Percentiles rank a stretch among this genome's conserved stretches.
These are phyloP conservation scores for Exocentrus adspersus DNA, from an alignment of 2,888 invertebrate species.

Conservation along the genomic window DNA sequence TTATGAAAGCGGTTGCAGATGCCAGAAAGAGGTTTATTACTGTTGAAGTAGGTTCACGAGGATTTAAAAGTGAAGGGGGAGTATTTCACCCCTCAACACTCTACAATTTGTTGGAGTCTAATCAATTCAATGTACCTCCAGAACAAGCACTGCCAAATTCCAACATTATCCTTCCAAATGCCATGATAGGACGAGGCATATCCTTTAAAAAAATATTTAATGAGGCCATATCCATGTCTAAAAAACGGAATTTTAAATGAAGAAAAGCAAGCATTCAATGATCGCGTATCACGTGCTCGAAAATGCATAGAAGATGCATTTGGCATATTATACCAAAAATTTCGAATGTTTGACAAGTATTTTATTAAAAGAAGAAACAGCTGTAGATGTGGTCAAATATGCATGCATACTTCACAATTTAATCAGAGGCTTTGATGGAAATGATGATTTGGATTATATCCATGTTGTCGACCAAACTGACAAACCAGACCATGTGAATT, in stretches of 20 bases:
- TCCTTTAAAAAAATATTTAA: slow-evolving; percentile 22
- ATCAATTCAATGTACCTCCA: slow-evolving; percentile 12
- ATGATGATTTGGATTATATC: no score
- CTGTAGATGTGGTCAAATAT: no score
- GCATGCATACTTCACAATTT: no score
- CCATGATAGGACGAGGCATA: slow-evolving; percentile 13
- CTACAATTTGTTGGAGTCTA: slow-evolving; percentile 15
- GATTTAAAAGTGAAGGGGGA: slow-evolving; percentile 20
- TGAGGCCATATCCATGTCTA: slow-evolving; percentile 23
- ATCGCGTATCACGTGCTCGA: slow-evolving; percentile 10
- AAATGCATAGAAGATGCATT: slow-evolving; percentile 13
- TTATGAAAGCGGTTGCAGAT: slow-evolving; percentile 18
- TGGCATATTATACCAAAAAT: not conserved
- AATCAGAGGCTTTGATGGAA: no score
- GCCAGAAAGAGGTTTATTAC: slow-evolving; percentile 22
- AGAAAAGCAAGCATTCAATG: slow-evolving; percentile 8
- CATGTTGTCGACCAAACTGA: no score
- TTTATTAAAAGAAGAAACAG: no score
- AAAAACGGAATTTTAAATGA: slow-evolving; percentile 3
- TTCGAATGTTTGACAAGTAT: no score
- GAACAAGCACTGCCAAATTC: slow-evolving; percentile 2
- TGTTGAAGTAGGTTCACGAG: slow-evolving; percentile 13
- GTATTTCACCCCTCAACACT: slow-evolving; percentile 17
- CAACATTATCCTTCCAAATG: slow-evolving; percentile 6
- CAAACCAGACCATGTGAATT: no score